Evolutionary conservation across 2,797 vertebrate species (phyloP), one percentile per base, ranked within the genome.

Genomic region (Pygocentrus nattereri): DNA sequence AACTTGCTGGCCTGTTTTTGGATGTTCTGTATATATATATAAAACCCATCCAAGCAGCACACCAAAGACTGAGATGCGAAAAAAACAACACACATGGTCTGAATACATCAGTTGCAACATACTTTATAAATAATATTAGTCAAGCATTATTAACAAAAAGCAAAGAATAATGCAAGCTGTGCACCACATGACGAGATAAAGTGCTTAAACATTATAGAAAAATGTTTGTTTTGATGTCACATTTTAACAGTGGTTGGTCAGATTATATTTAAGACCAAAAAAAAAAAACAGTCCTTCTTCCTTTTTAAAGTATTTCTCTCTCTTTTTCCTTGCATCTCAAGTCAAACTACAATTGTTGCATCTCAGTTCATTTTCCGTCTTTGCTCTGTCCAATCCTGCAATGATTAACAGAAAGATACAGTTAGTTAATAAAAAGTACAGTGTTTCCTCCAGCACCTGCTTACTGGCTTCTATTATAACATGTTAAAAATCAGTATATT

Each of bases 361-460:
- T 5, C 25, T 21, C 4, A 15, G 19, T 31, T 25, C 79, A 30
- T 5, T 11, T 2, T 31, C 21, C 18, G n/a, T n/a, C n/a, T n/a
- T n/a, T n/a, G n/a, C n/a, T n/a, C 54, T 44, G 69, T 34, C 50
- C 72, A n/a, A 23, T 76, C 30, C 80, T 81, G 59, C 47, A 79
- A 49, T 34, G 23, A 21, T 7, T 23, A 67, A 41, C 13, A 74
- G 49, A 54, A 67, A 23, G 49, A 54, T 67, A 23, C 2, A 79
- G 41, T 44, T 10, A 44, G 11, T 44, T 11, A 44, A 8, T 10
- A 44, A 34, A 2, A 44, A 44, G 8, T 44, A 44, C 8, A 10
- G 12, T 8, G 8, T 2, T n/a, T n/a, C n/a, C n/a, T n/a, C n/a
- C n/a, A n/a, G 41, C 11, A 44, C 41, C 41, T 12, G 41, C 41